Percentiles rank a stretch among this genome's conserved stretches.
Conservation (phyloP, 2,888 invertebrate genomes). For the Xestia rhomboidea region DNA sequence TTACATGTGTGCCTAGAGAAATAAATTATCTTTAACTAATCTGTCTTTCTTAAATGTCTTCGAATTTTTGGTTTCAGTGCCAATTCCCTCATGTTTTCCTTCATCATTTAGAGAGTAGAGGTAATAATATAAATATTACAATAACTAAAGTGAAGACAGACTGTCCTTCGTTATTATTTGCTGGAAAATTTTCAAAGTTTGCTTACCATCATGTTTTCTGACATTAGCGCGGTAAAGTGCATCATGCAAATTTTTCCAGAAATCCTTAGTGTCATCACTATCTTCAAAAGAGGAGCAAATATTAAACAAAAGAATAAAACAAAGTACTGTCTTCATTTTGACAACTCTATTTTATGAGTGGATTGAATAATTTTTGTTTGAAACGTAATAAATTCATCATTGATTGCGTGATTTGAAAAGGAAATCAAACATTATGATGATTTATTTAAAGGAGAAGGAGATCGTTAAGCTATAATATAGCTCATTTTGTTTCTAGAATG, state of each 20-base stretch:
- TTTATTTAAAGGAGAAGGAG: conserved; percentile 8
- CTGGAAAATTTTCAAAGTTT: neutral
- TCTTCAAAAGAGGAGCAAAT: conserved; percentile 7
- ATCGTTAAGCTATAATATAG: conserved; percentile 20
- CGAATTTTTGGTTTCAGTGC: too few relatives aligned
- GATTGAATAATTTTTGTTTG: neutral
- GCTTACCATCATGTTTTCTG: conserved; percentile 26
- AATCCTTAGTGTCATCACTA: neutral
- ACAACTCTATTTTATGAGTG: neutral
- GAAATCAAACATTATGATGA: conserved; percentile 24
- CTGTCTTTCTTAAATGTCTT: too few relatives aligned
- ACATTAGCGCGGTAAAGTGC: neutral
- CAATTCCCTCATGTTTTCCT: too few relatives aligned
- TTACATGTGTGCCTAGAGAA: too few relatives aligned
- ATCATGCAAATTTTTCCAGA: neutral
- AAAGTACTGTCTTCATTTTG: conserved; percentile 24
- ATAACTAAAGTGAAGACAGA: too few relatives aligned
- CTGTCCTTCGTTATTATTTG: neutral
- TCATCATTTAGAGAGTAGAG: too few relatives aligned
- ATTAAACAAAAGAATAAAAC: conserved; percentile 35
- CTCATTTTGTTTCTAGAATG: conserved; percentile 3
- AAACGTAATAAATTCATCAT: conserved; percentile 1
- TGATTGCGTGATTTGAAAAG: conserved; percentile 38
- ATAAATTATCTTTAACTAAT: too few relatives aligned
- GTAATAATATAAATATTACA: too few relatives aligned